phyloP scores from a whole-genome alignment of 2,797 vertebrate genomes.

The Scyliorhinus canicula region DNA sequence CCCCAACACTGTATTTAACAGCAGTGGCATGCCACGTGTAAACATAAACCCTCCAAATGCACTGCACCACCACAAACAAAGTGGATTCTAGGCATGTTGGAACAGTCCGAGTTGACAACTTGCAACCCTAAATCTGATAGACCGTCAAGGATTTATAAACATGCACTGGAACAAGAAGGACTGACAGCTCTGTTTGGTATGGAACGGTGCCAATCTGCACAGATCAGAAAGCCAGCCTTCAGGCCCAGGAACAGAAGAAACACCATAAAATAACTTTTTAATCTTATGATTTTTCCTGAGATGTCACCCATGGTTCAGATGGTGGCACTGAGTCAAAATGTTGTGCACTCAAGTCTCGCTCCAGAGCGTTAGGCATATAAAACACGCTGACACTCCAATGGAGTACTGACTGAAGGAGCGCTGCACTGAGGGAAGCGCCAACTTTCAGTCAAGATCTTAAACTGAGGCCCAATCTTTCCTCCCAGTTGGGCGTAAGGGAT shows the following conservation, averaged over 20 bases:
- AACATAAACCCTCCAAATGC: background rate
- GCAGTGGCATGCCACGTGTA: background rate
- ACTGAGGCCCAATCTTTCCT: too few relatives aligned
- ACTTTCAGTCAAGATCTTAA: background rate
- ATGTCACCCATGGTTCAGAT: background rate
- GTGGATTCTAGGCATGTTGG: slow-evolving; percentile 9
- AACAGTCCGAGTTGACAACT: background rate
- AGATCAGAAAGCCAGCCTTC: background rate
- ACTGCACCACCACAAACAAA: background rate
- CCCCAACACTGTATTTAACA: background rate
- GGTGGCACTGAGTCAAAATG: background rate
- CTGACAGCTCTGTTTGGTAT: background rate
- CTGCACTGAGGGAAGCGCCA: background rate
- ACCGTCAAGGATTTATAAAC: slow-evolving; percentile 21
- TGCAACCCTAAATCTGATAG: slow-evolving; percentile 16
- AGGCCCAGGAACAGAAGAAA: background rate
- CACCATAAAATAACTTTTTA: background rate
- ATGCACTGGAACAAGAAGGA: background rate
- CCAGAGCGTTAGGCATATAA: background rate
- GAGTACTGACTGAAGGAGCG: background rate
- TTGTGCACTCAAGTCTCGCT: background rate
- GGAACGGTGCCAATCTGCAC: slow-evolving; percentile 9
- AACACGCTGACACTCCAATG: background rate
- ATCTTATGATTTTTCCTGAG: background rate
- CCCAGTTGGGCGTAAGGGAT: background rate